Conservation (phyloP, 2,797 vertebrate genomes). For the Cyprinella venusta region DNA sequence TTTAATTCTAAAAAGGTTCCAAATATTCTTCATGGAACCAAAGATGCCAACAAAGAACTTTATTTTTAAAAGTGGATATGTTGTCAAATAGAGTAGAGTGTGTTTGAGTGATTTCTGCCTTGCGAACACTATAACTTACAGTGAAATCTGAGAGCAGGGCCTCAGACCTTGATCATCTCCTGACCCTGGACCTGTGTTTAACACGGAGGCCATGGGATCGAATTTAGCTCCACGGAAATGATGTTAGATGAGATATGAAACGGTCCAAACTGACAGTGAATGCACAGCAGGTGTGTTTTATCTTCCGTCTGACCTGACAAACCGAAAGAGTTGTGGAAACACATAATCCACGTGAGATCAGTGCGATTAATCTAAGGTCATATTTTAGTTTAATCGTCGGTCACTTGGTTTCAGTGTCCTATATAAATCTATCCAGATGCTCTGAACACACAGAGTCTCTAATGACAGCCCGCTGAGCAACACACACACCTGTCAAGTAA, state of each 20-base stretch:
- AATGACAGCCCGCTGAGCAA: slow-evolving; percentile 51
- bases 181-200: slow-evolving; percentile 6
- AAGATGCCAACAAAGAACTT: neutral
- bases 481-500: slow-evolving; percentile 52
- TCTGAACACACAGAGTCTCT: neutral
- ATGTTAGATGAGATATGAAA: slow-evolving; percentile 15
- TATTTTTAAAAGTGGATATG: neutral
- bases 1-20: no score
- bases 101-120: neutral
- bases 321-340: slow-evolving; percentile 41
- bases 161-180: slow-evolving; percentile 31
- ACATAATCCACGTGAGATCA: slow-evolving; percentile 58
- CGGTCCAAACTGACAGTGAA: slow-evolving; percentile 10
- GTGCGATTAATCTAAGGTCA: slow-evolving; percentile 50
- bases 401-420: slow-evolving; percentile 22
- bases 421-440: slow-evolving; percentile 55
- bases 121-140: neutral
- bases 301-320: slow-evolving; percentile 44
- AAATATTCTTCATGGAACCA: neutral
- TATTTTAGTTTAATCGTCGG: slow-evolving; percentile 9
- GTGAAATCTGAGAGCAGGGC: slow-evolving; percentile 4
- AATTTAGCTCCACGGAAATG: neutral
- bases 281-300: slow-evolving; percentile 39
- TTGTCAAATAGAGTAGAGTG: neutral
- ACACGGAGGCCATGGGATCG: neutral